Conservation (phyloP, 2,888 invertebrate genomes). For the Phorcus lineatus region DNA sequence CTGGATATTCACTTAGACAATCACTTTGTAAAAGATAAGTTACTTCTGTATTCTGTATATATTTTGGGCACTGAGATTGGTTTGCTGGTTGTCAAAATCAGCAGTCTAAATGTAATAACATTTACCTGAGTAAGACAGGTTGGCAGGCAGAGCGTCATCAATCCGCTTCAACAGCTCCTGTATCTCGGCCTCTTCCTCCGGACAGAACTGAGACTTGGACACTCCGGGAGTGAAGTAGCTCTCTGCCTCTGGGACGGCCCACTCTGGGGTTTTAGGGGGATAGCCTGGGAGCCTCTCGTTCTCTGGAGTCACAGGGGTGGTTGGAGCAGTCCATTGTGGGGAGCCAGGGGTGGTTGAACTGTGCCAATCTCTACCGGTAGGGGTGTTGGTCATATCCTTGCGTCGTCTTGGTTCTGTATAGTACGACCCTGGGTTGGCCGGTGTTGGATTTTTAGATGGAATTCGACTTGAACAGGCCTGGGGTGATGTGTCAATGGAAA, state of each 20-base stretch:
- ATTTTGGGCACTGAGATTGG: no score
- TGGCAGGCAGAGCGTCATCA: constrained; percentile 51
- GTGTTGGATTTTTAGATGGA: constrained; percentile 3
- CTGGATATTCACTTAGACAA: no score
- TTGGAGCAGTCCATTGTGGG: background rate
- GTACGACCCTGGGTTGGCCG: background rate
- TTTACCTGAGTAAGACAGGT: constrained; percentile 52
- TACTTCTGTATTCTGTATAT: no score
- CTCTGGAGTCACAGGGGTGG: background rate
- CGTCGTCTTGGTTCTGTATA: background rate
- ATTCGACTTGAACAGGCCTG: constrained; percentile 14
- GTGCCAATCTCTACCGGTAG: background rate
- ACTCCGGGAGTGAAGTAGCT: constrained; percentile 56
- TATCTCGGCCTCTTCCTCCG: constrained; percentile 61
- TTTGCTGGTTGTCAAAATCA: no score
- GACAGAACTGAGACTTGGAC: constrained; percentile 51
- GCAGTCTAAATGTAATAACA: background rate
- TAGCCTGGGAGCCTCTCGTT: background rate
- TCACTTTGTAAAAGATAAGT: no score
- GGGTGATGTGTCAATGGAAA: constrained; percentile 10
- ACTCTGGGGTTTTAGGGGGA: background rate
- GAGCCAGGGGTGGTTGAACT: background rate
- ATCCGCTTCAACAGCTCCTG: constrained; percentile 53
- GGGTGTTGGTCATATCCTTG: background rate
- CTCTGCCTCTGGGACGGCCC: constrained; percentile 48